These are phyloP conservation scores for Heliornis fulica DNA, from an alignment of 2,113 vertebrate genomes.

Conservation along the genomic window DNA sequence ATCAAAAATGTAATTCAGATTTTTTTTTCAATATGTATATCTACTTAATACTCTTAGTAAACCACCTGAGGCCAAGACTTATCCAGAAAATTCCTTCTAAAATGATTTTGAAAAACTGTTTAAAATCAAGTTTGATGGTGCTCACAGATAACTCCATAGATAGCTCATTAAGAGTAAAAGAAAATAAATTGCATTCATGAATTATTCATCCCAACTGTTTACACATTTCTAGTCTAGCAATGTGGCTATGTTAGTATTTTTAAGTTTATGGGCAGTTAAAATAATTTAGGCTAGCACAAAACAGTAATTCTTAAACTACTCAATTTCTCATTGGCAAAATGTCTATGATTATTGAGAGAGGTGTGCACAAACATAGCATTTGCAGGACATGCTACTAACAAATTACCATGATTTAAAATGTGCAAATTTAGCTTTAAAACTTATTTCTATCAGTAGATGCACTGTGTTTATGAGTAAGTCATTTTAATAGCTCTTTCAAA, in stretches of 20 bases:
- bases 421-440: not conserved
- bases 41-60: not conserved
- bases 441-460: not conserved
- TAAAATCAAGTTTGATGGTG: not conserved
- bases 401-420: not conserved
- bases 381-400: not conserved
- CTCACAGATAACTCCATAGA: not conserved
- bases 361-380: rapidly evolving
- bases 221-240: not conserved
- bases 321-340: not conserved
- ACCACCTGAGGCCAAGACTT: not conserved
- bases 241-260: not conserved
- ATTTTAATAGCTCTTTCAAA: not conserved
- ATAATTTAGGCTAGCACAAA: not conserved
- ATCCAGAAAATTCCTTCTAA: not conserved
- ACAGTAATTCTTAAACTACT: not conserved
- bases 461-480: not conserved
- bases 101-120: not conserved
- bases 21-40: not conserved
- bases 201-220: not conserved
- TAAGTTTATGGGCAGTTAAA: not conserved
- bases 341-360: rapidly evolving
- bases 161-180: not conserved
- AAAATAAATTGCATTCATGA: not conserved
- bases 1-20: not conserved